These are phyloP conservation scores for Dicentrarchus labrax DNA, from an alignment of 2,113 vertebrate species.

Conservation along the genomic window DNA sequence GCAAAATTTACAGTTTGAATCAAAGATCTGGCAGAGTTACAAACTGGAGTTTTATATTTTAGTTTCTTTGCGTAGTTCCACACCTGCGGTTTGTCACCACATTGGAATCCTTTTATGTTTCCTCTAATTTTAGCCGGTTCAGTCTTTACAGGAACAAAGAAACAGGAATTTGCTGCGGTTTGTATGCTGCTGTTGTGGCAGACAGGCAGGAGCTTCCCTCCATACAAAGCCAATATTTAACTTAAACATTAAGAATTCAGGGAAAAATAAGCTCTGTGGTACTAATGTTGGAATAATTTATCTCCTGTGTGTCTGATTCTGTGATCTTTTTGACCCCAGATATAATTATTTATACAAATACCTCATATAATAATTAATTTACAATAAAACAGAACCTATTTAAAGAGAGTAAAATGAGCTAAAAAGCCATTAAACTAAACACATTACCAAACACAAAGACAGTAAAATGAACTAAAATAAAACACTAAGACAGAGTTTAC, in stretches of 20 bases:
- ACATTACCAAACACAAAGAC: too few species aligned
- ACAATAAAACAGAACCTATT: too few species aligned
- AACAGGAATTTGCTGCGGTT: constrained; percentile 5
- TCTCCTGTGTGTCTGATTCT: too few species aligned
- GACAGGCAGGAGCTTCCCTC: background rate
- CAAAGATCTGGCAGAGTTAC: too few species aligned
- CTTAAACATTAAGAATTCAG: background rate
- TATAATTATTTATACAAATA: background rate
- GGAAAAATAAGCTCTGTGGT: too few species aligned
- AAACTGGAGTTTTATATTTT: background rate
- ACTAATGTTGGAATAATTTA: too few species aligned
- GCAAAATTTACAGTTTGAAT: background rate
- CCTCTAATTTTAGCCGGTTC: background rate
- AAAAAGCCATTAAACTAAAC: too few species aligned
- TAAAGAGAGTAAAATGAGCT: too few species aligned
- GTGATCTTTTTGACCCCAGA: background rate
- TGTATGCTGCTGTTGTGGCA: background rate
- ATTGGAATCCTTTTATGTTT: constrained; percentile 30
- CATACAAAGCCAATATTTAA: background rate
- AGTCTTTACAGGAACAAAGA: background rate
- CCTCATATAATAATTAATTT: too few species aligned
- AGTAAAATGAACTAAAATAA: too few species aligned
- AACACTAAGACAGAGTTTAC: too few species aligned
- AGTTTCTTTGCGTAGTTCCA: background rate
- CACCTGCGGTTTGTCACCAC: constrained; percentile 26